Evolutionary conservation across 2,113 vertebrate species (phyloP), one percentile per base, ranked within the genome.

Genomic region (Xenopus borealis): DNA sequence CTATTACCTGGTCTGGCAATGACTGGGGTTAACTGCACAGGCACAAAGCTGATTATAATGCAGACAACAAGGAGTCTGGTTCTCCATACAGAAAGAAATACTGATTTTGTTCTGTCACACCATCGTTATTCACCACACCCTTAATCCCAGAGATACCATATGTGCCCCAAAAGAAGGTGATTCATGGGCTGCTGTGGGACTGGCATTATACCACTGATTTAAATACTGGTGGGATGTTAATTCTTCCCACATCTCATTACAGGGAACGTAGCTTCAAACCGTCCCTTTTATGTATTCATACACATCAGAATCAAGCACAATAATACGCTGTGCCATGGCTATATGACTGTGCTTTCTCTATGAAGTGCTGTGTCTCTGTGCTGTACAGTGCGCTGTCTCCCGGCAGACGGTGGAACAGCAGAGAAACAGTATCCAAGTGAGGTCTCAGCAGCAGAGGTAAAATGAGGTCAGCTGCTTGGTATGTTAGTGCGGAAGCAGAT

Each of bases 371-470:
- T 16, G 7, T 3, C 53, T 55, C 1, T 55, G 14, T 55, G 14
- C 7, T 64, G 44, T 62, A 65, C 47, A 55, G 62, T 57, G 63
- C 61, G 74, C 74, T 64, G 50, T 70, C 66, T 77, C 67, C 12
- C 57, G 55, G 74, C 73, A 46, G 59, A 68, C 65, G 18, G 27
- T 53, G 73, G 9, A 69, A 62, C 66, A 70, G 74, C 66, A 77
- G 66, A 69, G 69, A 70, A 8, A 62, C 73, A 62, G 68, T 75
- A 33, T 69, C 66, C 66, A 62, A 58, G 69, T 19, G 62, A 59
- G 46, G 58, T 64, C 66, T 70, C 66, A 62, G 58, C 67, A 61
- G 74, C 63, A 77, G 74, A 77, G 74, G 74, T 77, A 70, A 77
- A 69, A 33, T 70, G 67, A 77, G 74, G 74, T 69, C 59, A 77